Evolutionary conservation across 2,797 vertebrate species (phyloP), one percentile per base, ranked within the genome.

Genomic region (Myiotriccus ornatus): DNA sequence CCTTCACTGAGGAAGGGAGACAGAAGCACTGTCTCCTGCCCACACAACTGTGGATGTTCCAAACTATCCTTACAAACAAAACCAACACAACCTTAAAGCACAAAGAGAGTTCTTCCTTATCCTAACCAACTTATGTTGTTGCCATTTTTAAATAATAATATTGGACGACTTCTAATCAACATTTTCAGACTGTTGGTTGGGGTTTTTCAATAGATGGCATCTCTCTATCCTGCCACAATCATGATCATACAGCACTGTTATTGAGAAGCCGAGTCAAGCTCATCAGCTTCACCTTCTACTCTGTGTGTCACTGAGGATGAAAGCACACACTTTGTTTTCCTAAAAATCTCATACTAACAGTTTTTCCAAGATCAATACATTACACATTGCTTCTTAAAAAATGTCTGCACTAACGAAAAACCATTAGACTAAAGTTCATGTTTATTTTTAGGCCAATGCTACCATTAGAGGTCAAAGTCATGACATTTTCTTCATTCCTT

Each of bases 401-500:
- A 50, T 1, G 1, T 30, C 34, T 70, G 18, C 37, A 46, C 27
- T 91, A 82, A 84, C n/a, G 34, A 87, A 89, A 90, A 79, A 24
- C 9, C 57, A 81, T 71, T 85, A 89, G 65, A 83, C 43, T 60
- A 94, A 94, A 76, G 30, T 65, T 27, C 27, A 46, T 37, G 21
- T 22, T 94, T 93, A 75, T 91, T 94, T 95, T 94, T 70, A 87
- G 68, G 76, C 28, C 47, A 60, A 32, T 53, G 41, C 28, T 89
- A 90, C 79, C 30, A 32, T 68, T 52, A 93, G 59, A 87, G 60
- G 56, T 55, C 24, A 92, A 87, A 97, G 91, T 89, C 64, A 64
- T 56, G 28, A 82, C 84, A 94, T 96, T 95, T 94, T 93, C 46
- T 93, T 94, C 71, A 68, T 75, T 93, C 50, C 32, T 91, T 84